Percentiles rank a stretch among this genome's conserved stretches.
Conservation (phyloP, 2,888 invertebrate genomes). For the Oscheius sp. region DNA sequence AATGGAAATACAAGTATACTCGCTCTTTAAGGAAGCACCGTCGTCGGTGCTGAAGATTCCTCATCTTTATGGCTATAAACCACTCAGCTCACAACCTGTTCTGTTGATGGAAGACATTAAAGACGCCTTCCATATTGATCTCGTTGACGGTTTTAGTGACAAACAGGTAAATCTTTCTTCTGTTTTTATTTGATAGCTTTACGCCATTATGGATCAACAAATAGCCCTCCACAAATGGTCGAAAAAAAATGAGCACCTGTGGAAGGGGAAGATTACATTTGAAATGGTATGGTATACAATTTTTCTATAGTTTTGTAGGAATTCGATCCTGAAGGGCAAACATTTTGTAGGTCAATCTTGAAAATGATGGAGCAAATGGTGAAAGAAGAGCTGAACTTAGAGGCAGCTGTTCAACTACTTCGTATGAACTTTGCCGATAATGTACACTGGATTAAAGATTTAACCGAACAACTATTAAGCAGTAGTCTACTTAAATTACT, state of each 20-base stretch:
- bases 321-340: neutral
- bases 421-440: constrained; percentile 10
- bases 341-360: constrained; percentile 1
- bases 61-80: constrained; percentile 6
- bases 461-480: neutral
- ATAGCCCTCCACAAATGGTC: constrained; percentile 30
- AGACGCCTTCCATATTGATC: constrained; percentile 14
- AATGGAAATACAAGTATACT: constrained; percentile 19
- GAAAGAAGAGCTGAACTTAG: neutral
- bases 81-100: constrained; percentile 3
- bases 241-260: neutral
- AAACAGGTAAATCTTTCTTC: constrained; percentile 19
- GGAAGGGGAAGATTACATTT: neutral
- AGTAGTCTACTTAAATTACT: neutral
- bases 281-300: neutral
- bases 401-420: neutral
- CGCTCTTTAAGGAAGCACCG: constrained; percentile 4
- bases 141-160: constrained; percentile 30
- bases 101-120: constrained; percentile 22
- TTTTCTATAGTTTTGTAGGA: constrained; percentile 1
- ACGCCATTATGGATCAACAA: constrained; percentile 26
- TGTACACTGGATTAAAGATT: constrained; percentile 6
- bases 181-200: constrained; percentile 16
- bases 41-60: neutral
- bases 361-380: constrained; percentile 15